Evolutionary conservation across 2,113 vertebrate genomes (phyloP), one percentile per base, ranked within the genome.

Genomic region (Ia io): DNA sequence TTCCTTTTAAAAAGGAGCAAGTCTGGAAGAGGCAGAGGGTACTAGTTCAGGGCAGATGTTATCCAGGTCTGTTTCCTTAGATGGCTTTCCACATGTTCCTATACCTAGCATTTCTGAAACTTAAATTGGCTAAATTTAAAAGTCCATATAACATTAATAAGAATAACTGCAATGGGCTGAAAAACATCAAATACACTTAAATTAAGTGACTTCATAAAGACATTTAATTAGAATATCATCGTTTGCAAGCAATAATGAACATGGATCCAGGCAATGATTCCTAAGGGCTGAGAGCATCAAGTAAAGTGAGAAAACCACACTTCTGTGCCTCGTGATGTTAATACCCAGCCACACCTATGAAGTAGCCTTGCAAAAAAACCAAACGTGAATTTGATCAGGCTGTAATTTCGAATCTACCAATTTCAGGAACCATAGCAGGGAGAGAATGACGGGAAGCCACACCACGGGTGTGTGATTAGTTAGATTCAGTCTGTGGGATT

Each of bases 21-120:
- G 83, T 78, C 56, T 76, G 59, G 88, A 84, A 83, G 88, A 96
- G 76, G 49, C 78, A 92, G 85, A 90, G 78, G 93, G 35, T 90
- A 85, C 32, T 47, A 71, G 51, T 28, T 73, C 32, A 22, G 49
- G 30, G 14, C 78, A 87, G 86, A 93, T 91, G 69, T 77, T 74
- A 53, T 42, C 44, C 25, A 32, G 63, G 18, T 90, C 88, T 76
- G 59, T 67, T 84, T 49, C 53, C 71, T 88, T n/a, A 63, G 51
- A 86, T 56, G 51, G 78, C 71, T 87, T 95, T 88, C 71, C 61
- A 85, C 80, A 95, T 63, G 37, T 59, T 32, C 89, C 91, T 69
- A 51, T 70, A 74, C 59, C 86, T 71, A 88, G 96, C 53, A 84
- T 80, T 73, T 83, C 56, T 2, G 7, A 69, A 83, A 92, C 69